These are phyloP conservation scores for Potamilus streckersoni DNA, from an alignment of 1,140 invertebrate genomes.

Conservation along the genomic window DNA sequence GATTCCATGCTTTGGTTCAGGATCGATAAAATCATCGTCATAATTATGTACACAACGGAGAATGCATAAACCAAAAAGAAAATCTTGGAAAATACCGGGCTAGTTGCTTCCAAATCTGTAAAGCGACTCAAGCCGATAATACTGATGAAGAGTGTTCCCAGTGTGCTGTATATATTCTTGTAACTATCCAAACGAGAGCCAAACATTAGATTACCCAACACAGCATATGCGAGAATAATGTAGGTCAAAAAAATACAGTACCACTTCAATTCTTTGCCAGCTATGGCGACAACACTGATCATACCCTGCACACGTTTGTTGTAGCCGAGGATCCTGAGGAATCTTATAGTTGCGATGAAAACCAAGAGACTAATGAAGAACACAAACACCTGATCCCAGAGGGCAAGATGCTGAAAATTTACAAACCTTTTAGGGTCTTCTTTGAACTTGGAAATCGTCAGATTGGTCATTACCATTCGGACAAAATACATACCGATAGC, in stretches of 20 bases:
- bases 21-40: conserved; percentile 51
- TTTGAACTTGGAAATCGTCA: conserved; percentile 33
- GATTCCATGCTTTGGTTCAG: conserved; percentile 43
- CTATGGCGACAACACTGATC: conserved; percentile 37
- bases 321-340: conserved; percentile 52
- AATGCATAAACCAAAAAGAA: conserved; percentile 48
- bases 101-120: conserved; percentile 42
- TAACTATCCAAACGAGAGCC: conserved; percentile 40
- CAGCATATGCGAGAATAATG: conserved; percentile 36
- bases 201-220: conserved; percentile 44
- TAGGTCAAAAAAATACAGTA: conserved; percentile 43
- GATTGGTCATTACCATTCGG: conserved; percentile 35
- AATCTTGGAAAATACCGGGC: conserved; percentile 38
- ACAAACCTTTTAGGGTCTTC: conserved; percentile 42
- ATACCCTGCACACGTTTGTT: conserved; percentile 48
- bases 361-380: conserved; percentile 30
- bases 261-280: conserved; percentile 39
- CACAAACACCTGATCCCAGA: conserved; percentile 40
- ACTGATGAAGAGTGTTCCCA: conserved; percentile 48
- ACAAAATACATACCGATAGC: conserved; percentile 61
- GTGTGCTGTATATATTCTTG: conserved; percentile 38
- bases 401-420: conserved; percentile 46
- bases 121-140: conserved; percentile 76
- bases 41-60: conserved; percentile 38
- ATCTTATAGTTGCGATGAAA: conserved; percentile 44